Base-by-base conservation (phyloP, 1,140 invertebrate genomes). In the Drosophila trapezifrons region DNA sequence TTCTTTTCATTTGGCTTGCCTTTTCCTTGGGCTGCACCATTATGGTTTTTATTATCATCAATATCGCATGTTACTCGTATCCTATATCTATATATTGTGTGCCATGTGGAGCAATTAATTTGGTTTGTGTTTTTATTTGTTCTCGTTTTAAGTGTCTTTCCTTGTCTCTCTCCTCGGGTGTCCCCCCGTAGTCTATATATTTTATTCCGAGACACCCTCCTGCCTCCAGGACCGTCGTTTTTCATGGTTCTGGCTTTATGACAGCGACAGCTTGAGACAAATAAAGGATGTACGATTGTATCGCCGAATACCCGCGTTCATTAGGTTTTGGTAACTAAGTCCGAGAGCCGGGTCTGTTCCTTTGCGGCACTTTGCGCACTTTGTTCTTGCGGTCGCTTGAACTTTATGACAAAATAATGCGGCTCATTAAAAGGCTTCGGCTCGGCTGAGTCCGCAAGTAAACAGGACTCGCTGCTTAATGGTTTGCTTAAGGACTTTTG, bases 1-100 rank as follows among this genome's bases (percentile, higher is more conserved):
- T 75, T 73, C 49, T 29, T 49, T 75, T 56, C 37, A 51, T 64
- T 56, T 47, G 15, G 22, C 42, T 54, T 55, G 42, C 29, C 49
- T 15, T 47, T 72, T 18, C 56, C 47, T 73, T 59, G 58, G 51
- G 32, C 65, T 49, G 35, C 46, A 32, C 82, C 82, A 85, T 84
- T 85, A 84, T 84, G 81, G 81, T 80, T 76, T 86, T 87, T 86
- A 87, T 87, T 86, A 76, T 86, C 83, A 86, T 87, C 82, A 86
- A 82, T 82, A 86, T 87, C 78, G 58, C 75, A 86, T 86, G 76
- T 79, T 86, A 66, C 46, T 69, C 62, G 65, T 71, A 64, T 57
- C 62, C 57, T 64, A 57, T 76, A 69, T 70, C 38, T 45, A 35
- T 76, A 66, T 67, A 70, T 70, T 64, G 58, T 72, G 60, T 78